These are phyloP conservation scores for Falco biarmicus DNA, from an alignment of 2,797 vertebrate genomes.

Conservation along the genomic window DNA sequence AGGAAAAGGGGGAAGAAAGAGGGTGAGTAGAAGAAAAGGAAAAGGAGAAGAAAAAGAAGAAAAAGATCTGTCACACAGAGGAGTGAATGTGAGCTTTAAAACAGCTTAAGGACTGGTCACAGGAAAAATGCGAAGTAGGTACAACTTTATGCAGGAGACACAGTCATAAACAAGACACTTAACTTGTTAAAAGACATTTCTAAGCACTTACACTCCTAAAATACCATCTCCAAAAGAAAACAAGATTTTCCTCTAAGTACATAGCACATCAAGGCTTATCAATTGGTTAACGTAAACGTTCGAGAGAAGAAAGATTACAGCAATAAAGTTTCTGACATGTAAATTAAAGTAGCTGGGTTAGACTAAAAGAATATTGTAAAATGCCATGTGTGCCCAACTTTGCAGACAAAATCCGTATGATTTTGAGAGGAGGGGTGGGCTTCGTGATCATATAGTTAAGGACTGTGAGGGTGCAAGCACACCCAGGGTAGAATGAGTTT, in stretches of 20 bases:
- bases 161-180: background rate
- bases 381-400: background rate
- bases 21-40: background rate
- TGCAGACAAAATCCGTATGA: background rate
- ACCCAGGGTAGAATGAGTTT: background rate
- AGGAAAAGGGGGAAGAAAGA: background rate
- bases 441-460: background rate
- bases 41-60: background rate
- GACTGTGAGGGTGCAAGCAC: background rate
- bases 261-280: background rate
- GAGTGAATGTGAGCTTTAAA: background rate
- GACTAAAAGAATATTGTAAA: background rate
- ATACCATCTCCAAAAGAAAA: background rate
- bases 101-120: background rate
- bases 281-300: background rate
- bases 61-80: background rate
- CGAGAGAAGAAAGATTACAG: background rate
- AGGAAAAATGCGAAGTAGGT: background rate
- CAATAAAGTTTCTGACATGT: background rate
- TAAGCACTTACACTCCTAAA: background rate
- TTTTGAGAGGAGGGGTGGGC: background rate
- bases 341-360: background rate
- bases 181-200: background rate
- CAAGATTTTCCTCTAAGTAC: background rate
- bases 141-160: background rate